A percentile compares a stretch with the other conserved stretches of the same genome.
Evolutionary conservation across 2,797 vertebrate species (phyloP).

Genomic region (Cuniculus paca): DNA sequence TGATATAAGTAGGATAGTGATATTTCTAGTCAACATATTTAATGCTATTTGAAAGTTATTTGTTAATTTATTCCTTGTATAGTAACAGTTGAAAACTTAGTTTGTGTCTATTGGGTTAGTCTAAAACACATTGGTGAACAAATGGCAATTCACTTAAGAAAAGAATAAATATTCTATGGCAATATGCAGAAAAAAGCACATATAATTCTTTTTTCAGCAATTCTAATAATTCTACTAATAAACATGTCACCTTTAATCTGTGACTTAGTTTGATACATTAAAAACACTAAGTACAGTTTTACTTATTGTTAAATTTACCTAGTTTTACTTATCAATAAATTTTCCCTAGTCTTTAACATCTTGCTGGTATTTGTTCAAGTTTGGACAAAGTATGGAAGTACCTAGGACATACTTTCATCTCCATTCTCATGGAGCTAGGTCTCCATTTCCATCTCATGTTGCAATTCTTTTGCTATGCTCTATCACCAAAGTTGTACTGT

Average conservation of each 20-base stretch:
- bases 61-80: not conserved
- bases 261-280: not conserved
- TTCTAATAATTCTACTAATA: too few species aligned
- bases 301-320: too few species aligned
- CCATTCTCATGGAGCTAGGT: not conserved
- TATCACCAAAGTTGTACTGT: not conserved
- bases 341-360: not conserved
- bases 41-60: not conserved
- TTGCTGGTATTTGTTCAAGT: slow-evolving; percentile 6
- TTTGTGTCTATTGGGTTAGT: not conserved
- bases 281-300: too few species aligned
- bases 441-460: not conserved
- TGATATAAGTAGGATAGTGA: not conserved
- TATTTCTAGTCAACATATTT: not conserved
- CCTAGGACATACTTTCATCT: not conserved
- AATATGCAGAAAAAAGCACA: not conserved
- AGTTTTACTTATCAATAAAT: too few species aligned
- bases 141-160: not conserved
- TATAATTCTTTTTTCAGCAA: not conserved
- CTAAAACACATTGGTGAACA: not conserved
- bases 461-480: not conserved
- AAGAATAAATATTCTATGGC: not conserved
- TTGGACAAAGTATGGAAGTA: not conserved
- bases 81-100: not conserved
- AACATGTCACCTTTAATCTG: slow-evolving; percentile 26